These are phyloP conservation scores for Takifugu bimaculatus DNA, from an alignment of 2,113 vertebrate species.

Conservation along the genomic window DNA sequence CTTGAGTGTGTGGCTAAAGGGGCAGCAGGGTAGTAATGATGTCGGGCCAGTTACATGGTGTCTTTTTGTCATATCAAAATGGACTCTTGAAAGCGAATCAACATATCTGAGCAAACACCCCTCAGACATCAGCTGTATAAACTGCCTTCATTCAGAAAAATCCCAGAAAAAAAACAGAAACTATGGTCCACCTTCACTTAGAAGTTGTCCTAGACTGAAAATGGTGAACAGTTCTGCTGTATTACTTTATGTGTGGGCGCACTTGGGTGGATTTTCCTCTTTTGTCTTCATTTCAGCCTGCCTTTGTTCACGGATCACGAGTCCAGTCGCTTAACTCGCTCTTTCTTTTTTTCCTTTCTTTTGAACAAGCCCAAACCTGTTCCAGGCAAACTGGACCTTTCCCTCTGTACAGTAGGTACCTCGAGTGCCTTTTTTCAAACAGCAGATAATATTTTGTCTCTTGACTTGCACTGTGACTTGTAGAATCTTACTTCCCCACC, in stretches of 20 bases:
- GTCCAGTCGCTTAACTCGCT: neutral
- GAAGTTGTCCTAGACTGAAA: slow-evolving; percentile 7
- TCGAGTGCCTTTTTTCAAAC: slow-evolving; percentile 75
- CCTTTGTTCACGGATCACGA: slow-evolving; percentile 10
- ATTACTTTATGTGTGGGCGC: neutral
- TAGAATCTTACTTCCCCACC: slow-evolving; percentile 48
- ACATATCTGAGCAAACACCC: slow-evolving; percentile 35
- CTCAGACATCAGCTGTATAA: slow-evolving; percentile 43
- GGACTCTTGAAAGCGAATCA: slow-evolving; percentile 13
- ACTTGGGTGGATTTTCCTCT: slow-evolving; percentile 14
- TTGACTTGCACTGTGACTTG: slow-evolving; percentile 74
- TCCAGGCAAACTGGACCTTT: slow-evolving; percentile 48
- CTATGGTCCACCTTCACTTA: neutral
- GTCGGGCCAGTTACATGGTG: neutral
- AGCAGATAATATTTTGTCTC: slow-evolving; percentile 68
- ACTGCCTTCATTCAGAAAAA: slow-evolving; percentile 44
- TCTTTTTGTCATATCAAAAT: slow-evolving; percentile 34
- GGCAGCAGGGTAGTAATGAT: neutral
- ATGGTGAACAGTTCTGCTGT: slow-evolving; percentile 9
- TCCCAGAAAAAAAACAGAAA: neutral
- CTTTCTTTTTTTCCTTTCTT: neutral
- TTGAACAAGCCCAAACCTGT: slow-evolving; percentile 15
- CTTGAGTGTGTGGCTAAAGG: no score
- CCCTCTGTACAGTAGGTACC: slow-evolving; percentile 73
- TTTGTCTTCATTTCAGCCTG: neutral